Evolutionary conservation across 2,888 invertebrate genomes (phyloP).

Genomic region (Elmis aenea): DNA sequence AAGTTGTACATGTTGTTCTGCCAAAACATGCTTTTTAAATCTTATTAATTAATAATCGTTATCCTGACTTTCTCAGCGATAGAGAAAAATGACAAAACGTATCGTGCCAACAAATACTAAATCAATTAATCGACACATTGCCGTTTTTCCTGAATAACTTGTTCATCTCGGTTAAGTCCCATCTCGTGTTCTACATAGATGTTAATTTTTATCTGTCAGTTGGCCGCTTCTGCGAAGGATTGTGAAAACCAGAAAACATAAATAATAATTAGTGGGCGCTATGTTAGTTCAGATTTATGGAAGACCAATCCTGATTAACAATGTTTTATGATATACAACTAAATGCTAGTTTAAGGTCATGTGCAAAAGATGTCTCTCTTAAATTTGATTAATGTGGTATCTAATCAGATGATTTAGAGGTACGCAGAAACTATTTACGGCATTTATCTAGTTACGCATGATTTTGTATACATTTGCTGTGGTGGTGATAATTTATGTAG

Average conservation of each 20-base stretch:
- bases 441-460: no score
- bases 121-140: constrained; percentile 9
- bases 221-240: constrained; percentile 6
- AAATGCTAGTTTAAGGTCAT: constrained; percentile 4
- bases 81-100: no score
- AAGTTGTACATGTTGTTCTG: no score
- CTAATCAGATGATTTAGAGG: constrained; percentile 14
- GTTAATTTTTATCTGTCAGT: constrained; percentile 8
- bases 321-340: constrained; percentile 13
- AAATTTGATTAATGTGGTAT: constrained; percentile 12
- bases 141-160: constrained; percentile 9
- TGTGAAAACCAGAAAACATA: constrained; percentile 21
- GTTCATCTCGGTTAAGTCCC: constrained; percentile 9
- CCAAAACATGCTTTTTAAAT: no score
- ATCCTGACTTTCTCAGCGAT: no score
- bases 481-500: no score
- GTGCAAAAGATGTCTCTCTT: constrained; percentile 8
- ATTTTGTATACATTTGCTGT: no score
- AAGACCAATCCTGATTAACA: constrained; percentile 19
- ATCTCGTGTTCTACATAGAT: constrained; percentile 7
- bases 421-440: constrained; percentile 10
- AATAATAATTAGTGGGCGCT: constrained; percentile 24
- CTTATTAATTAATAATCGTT: no score
- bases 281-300: constrained; percentile 20
- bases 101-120: no score